Percentiles rank a stretch among this genome's conserved stretches.
These are phyloP conservation scores for Actinostola sp. DNA, from an alignment of 92 coral and sea anemone species.

Conservation along the genomic window DNA sequence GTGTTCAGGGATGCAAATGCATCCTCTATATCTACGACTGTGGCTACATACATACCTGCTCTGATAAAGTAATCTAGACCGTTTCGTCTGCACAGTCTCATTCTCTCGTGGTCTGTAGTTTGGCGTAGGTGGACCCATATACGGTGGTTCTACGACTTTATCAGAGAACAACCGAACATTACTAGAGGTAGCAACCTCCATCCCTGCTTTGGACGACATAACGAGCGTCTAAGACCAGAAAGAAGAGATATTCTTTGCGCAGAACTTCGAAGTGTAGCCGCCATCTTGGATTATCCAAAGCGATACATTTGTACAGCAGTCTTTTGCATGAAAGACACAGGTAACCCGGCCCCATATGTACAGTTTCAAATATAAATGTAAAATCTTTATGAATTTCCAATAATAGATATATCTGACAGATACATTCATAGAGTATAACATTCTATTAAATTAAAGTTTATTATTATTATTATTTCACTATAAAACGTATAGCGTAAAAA, in stretches of 20 bases:
- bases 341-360: neutral
- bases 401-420: too few relatives aligned
- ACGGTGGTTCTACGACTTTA: conserved; percentile 63
- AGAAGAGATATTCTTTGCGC: neutral
- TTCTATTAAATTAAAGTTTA: too few relatives aligned
- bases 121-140: conserved; percentile 79
- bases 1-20: too few relatives aligned
- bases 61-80: conserved; percentile 91
- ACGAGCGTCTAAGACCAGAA: neutral
- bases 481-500: too few relatives aligned
- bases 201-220: neutral
- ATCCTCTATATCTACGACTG: too few relatives aligned
- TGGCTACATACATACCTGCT: conserved; percentile 92
- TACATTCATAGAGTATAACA: too few relatives aligned
- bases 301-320: conserved; percentile 9
- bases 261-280: conserved; percentile 22
- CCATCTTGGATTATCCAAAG: conserved; percentile 40
- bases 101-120: conserved; percentile 72
- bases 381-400: neutral
- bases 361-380: neutral
- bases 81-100: conserved; percentile 68
- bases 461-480: too few relatives aligned
- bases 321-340: neutral
- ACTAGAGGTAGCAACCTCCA: neutral
- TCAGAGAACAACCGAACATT: conserved; percentile 54